Evolutionary conservation across 2,888 invertebrate genomes (phyloP), one percentile per base, ranked within the genome.

Genomic region (Patella caerulea): DNA sequence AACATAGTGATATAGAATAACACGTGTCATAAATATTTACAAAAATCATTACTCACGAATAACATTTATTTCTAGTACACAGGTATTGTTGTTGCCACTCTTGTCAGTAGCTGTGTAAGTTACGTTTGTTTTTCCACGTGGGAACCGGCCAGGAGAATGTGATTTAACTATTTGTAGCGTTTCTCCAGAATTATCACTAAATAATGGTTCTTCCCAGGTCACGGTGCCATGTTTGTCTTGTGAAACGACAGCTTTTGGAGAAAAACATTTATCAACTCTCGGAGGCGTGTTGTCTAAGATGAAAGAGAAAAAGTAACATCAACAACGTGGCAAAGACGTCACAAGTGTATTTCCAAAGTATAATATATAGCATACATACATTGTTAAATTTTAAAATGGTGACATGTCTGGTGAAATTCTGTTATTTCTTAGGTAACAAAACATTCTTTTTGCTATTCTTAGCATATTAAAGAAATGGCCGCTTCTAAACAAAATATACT

Each of bases 51-150:
- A 84, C 88, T 84, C 79, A 91, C 91, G 88, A 77, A 90, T 83
- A 14, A 95, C 93, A 73, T 92, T 92, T 14, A 95, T 92, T 34
- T 92, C 92, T 82, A 95, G 94, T 79, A 92, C 92, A 85, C 95
- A 95, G 73, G 93, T 93, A 0, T 93, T 94, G 84, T 92, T 93
- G 88, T 95, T 95, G 59, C 93, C 93, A 79, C 93, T 93, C 4
- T 91, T 88, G 90, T 95, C 95, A 83, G 93, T 93, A 0, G 94
- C 94, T 19, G 93, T 92, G 88, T 94, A 95, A 0, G 92, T 93
- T 17, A 95, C 93, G 9, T 89, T 88, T 11, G 94, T 94, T 52
- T 89, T 88, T 0, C 95, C 95, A 82, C 94, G 93, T 2, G 92
- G 91, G 84, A 94, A 94, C 34, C 89, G 87, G 0, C 90, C 90